phyloP scores from a whole-genome alignment of 2,888 invertebrate genomes.

The Cataglyphis albicans region DNA sequence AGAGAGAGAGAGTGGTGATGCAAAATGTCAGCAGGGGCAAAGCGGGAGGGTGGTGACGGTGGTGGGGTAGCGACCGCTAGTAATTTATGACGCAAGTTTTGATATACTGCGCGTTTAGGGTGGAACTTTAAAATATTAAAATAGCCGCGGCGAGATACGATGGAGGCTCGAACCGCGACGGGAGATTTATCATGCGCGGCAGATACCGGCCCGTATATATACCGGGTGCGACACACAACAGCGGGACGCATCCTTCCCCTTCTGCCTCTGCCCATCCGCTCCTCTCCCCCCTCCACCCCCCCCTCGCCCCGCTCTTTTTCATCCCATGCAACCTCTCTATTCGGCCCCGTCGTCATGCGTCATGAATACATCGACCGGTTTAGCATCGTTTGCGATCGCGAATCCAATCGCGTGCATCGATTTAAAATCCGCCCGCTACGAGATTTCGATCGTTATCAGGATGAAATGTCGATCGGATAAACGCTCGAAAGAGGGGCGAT shows the following conservation, averaged over 20 bases:
- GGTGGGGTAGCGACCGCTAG: slow-evolving; percentile 60
- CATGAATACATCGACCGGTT: slow-evolving; percentile 77
- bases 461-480: background rate
- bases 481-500: background rate
- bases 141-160: slow-evolving; percentile 78
- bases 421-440: background rate
- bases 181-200: slow-evolving; percentile 76
- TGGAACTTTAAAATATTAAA: slow-evolving; percentile 83
- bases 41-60: slow-evolving; percentile 23
- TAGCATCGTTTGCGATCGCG: slow-evolving; percentile 60
- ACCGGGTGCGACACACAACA: slow-evolving; percentile 71
- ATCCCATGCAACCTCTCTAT: slow-evolving; percentile 11
- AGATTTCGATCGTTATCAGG: background rate
- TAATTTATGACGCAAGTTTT: slow-evolving; percentile 81
- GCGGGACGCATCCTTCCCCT: slow-evolving; percentile 47
- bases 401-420: background rate
- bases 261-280: background rate
- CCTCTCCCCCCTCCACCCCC: accelerated
- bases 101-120: slow-evolving; percentile 81
- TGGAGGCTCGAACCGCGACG: slow-evolving; percentile 77
- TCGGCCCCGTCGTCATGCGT: slow-evolving; percentile 33
- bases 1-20: no score
- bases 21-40: slow-evolving; percentile 46
- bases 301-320: background rate
- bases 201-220: slow-evolving; percentile 68